These are phyloP conservation scores for Urocitellus parryii DNA, from an alignment of 2,113 vertebrate species.

Conservation along the genomic window DNA sequence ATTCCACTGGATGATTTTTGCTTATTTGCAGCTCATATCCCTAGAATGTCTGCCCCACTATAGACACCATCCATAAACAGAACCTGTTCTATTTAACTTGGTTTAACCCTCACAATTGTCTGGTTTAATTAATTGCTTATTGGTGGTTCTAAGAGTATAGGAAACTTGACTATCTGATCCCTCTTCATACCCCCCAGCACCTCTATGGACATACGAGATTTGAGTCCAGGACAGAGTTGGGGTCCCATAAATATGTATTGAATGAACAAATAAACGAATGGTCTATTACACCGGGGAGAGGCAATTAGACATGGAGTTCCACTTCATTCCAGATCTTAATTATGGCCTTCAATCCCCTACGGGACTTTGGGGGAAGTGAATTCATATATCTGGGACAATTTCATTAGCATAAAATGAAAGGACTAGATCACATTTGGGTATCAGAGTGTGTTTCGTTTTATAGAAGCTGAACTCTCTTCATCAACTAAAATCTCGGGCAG, in stretches of 20 bases:
- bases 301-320: not conserved
- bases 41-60: not conserved
- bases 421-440: not conserved
- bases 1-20: not conserved
- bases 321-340: not conserved
- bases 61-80: not conserved
- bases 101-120: not conserved
- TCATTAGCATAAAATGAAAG: constrained; percentile 33
- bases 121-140: not conserved
- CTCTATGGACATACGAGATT: not conserved
- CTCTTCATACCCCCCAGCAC: not conserved
- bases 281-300: not conserved
- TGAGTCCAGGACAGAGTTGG: not conserved
- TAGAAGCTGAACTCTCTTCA: not conserved
- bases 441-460: constrained; percentile 31
- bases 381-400: not conserved
- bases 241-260: not conserved
- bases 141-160: not conserved
- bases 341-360: not conserved
- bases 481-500: not conserved
- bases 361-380: constrained; percentile 15
- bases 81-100: not conserved
- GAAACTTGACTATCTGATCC: not conserved
- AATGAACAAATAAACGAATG: not conserved
- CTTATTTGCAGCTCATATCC: not conserved